A percentile compares a stretch with the other conserved stretches of the same genome.
Conservation (phyloP, 2,888 invertebrate species). For the Lithophane socia region DNA sequence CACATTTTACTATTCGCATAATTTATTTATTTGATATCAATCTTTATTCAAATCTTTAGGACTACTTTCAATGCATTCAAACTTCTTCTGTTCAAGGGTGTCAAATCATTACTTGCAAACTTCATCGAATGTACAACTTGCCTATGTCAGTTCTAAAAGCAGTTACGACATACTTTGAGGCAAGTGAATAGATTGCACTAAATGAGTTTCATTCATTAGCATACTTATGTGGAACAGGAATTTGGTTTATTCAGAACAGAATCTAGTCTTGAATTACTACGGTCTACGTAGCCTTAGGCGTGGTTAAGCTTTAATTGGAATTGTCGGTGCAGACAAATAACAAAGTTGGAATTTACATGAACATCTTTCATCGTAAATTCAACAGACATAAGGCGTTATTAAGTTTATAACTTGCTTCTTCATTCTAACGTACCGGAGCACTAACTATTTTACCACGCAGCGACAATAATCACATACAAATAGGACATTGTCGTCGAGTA, state of each 20-base stretch:
- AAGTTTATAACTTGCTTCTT: conserved; percentile 51
- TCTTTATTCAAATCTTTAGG: not conserved
- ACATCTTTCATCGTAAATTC: conserved; percentile 51
- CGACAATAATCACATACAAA: conserved; percentile 61
- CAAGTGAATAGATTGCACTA: conserved; percentile 53
- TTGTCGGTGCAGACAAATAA: conserved; percentile 52
- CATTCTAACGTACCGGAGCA: conserved; percentile 47
- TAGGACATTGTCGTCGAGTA: conserved; percentile 54
- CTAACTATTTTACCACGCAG: conserved; percentile 51
- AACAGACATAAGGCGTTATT: conserved; percentile 32
- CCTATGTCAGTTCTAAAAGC: conserved; percentile 37
- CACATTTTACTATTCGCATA: conserved; percentile 25
- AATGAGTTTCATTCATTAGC: conserved; percentile 66
- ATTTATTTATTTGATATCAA: conserved; percentile 25
- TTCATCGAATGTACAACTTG: conserved; percentile 15
- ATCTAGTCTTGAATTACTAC: conserved; percentile 44
- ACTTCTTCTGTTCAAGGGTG: not conserved
- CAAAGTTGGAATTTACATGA: conserved; percentile 48
- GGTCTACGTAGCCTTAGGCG: conserved; percentile 51
- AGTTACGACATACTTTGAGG: conserved; percentile 47
- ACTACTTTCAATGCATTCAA: conserved; percentile 2
- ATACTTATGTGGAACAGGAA: conserved; percentile 64
- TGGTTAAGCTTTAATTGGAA: conserved; percentile 60
- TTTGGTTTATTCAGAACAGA: conserved; percentile 56
- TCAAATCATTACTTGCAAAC: conserved; percentile 14